These are phyloP conservation scores for Hirtodrosophila trivittata DNA, from an alignment of 2,888 invertebrate genomes.

Conservation along the genomic window DNA sequence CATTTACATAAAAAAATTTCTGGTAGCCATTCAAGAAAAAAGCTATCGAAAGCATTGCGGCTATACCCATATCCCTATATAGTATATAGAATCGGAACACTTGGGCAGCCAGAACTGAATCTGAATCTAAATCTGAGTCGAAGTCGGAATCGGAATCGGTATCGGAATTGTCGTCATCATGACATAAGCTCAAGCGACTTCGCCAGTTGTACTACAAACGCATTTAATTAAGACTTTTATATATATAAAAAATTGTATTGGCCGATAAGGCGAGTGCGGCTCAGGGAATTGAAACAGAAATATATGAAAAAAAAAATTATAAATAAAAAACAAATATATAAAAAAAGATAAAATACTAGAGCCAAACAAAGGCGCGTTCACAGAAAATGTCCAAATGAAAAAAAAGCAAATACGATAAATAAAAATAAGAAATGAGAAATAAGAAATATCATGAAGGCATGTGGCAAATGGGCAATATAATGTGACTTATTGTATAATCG, in stretches of 20 bases:
- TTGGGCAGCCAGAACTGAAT: too few species aligned
- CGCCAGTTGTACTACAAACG: slow-evolving; percentile 24
- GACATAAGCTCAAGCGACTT: slow-evolving; percentile 41
- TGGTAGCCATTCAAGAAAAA: slow-evolving; percentile 1
- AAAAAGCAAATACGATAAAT: slow-evolving; percentile 28
- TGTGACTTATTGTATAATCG: slow-evolving; percentile 54
- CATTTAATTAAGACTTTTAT: slow-evolving; percentile 58
- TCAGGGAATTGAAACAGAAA: neutral
- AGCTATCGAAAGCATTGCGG: neutral
- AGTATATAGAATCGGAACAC: neutral
- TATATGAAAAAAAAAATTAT: neutral
- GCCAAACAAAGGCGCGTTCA: slow-evolving; percentile 56
- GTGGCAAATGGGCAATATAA: slow-evolving; percentile 33
- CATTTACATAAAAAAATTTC: slow-evolving; percentile 3
- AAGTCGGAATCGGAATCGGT: slow-evolving; percentile 35
- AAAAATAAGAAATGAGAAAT: slow-evolving; percentile 9
- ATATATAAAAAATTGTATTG: slow-evolving; percentile 30
- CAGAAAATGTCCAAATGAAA: slow-evolving; percentile 24
- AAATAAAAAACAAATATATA: slow-evolving; percentile 14
- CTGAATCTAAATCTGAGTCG: neutral
- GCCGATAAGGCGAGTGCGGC: slow-evolving; percentile 39
- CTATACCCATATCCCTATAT: neutral
- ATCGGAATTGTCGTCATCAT: slow-evolving; percentile 45
- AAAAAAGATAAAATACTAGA: slow-evolving; percentile 34
- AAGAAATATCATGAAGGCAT: slow-evolving; percentile 17